Conservation (phyloP, 2,113 vertebrate genomes). For the Corythoichthys intestinalis region DNA sequence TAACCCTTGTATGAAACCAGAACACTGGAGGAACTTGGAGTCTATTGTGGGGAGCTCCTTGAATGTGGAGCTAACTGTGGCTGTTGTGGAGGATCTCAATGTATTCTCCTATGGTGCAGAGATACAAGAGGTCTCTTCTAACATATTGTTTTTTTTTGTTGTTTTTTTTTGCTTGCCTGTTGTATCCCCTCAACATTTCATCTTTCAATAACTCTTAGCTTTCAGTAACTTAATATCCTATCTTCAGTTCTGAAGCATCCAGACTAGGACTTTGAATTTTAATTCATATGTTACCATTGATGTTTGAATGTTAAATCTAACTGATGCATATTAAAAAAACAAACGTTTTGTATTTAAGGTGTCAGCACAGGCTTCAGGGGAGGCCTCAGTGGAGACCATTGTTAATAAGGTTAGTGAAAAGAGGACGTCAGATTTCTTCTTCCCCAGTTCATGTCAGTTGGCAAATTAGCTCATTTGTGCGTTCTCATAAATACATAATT, state of each 20-base stretch:
- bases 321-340: conserved; percentile 1
- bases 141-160: neutral
- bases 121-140: conserved; percentile 73
- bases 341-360: conserved; percentile 53
- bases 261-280: neutral
- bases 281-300: neutral
- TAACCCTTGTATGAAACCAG: conserved; percentile 75
- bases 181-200: neutral
- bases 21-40: conserved; percentile 77
- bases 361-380: conserved; percentile 80
- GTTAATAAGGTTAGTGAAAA: conserved; percentile 74
- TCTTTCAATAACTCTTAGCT: neutral
- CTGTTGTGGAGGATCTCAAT: conserved; percentile 63
- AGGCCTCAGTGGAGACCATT: conserved; percentile 76
- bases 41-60: conserved; percentile 62
- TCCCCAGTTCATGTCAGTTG: neutral
- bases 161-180: neutral
- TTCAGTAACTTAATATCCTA: neutral
- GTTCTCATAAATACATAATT: neutral
- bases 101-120: conserved; percentile 70
- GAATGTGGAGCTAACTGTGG: conserved; percentile 63
- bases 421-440: neutral
- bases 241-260: neutral
- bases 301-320: neutral
- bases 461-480: neutral